These are phyloP conservation scores for Rafetus swinhoei DNA, from an alignment of 2,113 vertebrate species.

Conservation along the genomic window DNA sequence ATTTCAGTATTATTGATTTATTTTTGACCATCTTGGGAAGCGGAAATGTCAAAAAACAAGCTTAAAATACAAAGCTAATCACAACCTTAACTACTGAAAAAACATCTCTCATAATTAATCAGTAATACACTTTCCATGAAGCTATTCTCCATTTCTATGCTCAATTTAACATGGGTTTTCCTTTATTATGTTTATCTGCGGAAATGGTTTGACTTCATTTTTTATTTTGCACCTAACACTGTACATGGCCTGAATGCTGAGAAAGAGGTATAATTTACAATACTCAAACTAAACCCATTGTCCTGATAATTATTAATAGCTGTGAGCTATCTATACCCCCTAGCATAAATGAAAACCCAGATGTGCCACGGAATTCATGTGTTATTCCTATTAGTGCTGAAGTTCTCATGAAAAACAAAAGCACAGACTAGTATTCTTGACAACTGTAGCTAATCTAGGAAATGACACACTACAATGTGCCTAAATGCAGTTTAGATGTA, in stretches of 20 bases:
- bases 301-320: not conserved
- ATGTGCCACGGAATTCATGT: not conserved
- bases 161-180: slow-evolving; percentile 28
- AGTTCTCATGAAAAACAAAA: not conserved
- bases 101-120: slow-evolving; percentile 22
- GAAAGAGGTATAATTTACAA: not conserved
- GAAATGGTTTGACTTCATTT: slow-evolving; percentile 1
- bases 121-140: slow-evolving; percentile 48
- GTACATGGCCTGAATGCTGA: slow-evolving; percentile 3
- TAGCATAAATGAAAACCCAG: not conserved
- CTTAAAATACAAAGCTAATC: slow-evolving; percentile 46
- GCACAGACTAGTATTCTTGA: not conserved
- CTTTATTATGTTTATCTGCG: not conserved
- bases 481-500: not conserved
- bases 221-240: not conserved
- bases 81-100: not conserved
- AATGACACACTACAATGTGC: not conserved
- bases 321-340: not conserved
- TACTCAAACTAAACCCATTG: not conserved
- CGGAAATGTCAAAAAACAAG: not conserved
- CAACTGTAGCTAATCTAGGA: not conserved
- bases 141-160: slow-evolving; percentile 32
- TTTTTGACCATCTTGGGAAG: slow-evolving; percentile 19
- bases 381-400: not conserved
- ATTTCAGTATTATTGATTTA: slow-evolving; percentile 14